These are phyloP conservation scores for Lamproptera curius DNA, from an alignment of 2,888 invertebrate genomes.

Conservation along the genomic window DNA sequence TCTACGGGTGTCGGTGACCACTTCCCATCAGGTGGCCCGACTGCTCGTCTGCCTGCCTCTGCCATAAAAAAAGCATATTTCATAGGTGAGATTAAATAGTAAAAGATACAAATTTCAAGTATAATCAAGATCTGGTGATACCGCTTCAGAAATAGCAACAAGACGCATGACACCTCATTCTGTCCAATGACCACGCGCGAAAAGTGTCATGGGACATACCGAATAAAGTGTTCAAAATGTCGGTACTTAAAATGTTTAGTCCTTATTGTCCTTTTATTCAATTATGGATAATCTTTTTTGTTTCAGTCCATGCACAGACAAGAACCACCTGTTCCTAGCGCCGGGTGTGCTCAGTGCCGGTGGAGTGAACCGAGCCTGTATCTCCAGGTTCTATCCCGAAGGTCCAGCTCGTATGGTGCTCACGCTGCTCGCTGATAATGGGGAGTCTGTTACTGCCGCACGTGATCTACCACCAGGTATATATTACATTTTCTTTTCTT, in stretches of 20 bases:
- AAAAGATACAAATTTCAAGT: no score
- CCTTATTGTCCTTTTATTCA: background rate
- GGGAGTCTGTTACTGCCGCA: slow-evolving; percentile 37
- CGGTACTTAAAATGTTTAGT: background rate
- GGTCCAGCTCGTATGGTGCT: slow-evolving; percentile 49
- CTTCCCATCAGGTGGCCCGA: no score
- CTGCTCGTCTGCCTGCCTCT: no score
- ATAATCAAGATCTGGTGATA: background rate
- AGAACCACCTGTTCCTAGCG: slow-evolving; percentile 57
- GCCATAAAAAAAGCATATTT: no score
- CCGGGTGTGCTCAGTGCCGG: slow-evolving; percentile 66
- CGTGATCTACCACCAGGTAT: slow-evolving; percentile 56
- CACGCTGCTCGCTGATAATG: slow-evolving; percentile 42
- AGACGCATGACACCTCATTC: no score
- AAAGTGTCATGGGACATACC: no score
- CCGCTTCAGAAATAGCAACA: no score
- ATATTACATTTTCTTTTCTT: no score
- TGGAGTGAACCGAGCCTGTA: slow-evolving; percentile 54
- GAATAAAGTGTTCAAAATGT: no score
- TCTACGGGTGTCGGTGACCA: no score
- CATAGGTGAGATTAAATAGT: no score
- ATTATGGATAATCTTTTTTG: background rate
- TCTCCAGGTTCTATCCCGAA: slow-evolving; percentile 59
- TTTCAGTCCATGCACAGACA: slow-evolving; percentile 51
- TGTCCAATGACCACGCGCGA: no score